A percentile compares a stretch with the other conserved stretches of the same genome.
These are phyloP conservation scores for Bimastos eiseni DNA, from an alignment of 2,888 invertebrate genomes.

Conservation along the genomic window DNA sequence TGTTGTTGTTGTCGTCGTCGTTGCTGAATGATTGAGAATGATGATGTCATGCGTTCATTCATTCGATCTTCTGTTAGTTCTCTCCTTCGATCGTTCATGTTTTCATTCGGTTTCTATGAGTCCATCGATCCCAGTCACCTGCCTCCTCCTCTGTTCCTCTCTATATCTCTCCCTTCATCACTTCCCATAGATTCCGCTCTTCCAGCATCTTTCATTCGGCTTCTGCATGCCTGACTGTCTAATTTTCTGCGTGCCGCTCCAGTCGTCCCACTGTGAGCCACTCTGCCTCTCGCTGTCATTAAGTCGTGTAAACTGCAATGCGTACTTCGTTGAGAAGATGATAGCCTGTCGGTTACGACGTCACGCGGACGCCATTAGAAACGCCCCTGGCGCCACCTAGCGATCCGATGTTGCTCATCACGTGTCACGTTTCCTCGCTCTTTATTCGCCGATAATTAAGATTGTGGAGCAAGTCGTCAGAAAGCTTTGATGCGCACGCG, in stretches of 20 bases:
- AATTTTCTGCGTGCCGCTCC: not conserved
- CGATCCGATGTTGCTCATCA: constrained; percentile 3
- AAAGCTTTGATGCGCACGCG: not conserved
- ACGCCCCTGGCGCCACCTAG: not conserved
- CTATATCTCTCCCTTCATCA: not conserved
- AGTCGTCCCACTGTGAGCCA: not conserved
- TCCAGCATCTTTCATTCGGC: not conserved
- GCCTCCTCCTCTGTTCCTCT: not conserved
- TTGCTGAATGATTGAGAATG: not conserved
- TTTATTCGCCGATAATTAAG: constrained; percentile 13
- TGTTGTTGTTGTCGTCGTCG: not conserved
- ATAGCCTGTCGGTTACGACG: not conserved
- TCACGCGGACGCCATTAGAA: not conserved
- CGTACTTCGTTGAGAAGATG: not conserved
- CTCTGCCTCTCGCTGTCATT: not conserved
- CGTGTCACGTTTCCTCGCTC: not conserved
- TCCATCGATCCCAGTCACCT: not conserved
- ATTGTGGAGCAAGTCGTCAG: constrained; percentile 1
- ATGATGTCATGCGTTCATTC: not conserved
- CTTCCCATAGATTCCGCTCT: not conserved
- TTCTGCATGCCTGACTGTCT: no score
- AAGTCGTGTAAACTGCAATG: not conserved
- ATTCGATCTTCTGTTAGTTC: not conserved
- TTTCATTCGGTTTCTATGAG: not conserved
- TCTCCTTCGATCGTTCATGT: not conserved